These are phyloP conservation scores for Cataglyphis livida DNA, from an alignment of 2,888 invertebrate genomes.

Conservation along the genomic window DNA sequence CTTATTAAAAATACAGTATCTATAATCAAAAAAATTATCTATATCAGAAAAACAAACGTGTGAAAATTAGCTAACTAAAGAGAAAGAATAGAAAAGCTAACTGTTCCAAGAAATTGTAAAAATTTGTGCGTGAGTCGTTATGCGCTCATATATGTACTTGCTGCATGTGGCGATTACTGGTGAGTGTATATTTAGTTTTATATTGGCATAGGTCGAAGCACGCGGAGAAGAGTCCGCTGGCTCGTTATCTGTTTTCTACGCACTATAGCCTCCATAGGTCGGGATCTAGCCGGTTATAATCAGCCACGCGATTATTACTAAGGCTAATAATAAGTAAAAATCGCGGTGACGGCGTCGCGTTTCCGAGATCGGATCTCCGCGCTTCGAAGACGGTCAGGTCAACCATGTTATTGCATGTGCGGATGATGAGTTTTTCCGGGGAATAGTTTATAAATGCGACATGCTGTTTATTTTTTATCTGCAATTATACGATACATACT, in stretches of 20 bases:
- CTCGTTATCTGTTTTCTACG: slow-evolving; percentile 80
- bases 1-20: background rate
- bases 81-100: background rate
- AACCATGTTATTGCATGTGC: background rate
- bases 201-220: slow-evolving; percentile 84
- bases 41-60: background rate
- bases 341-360: background rate
- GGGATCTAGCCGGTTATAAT: slow-evolving; percentile 78
- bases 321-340: slow-evolving; percentile 36
- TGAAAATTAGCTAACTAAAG: background rate
- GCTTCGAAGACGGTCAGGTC: background rate
- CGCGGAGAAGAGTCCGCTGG: slow-evolving; percentile 64
- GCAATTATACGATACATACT: background rate
- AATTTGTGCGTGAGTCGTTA: background rate
- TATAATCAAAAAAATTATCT: background rate
- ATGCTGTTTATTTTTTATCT: slow-evolving; percentile 11
- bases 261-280: slow-evolving; percentile 79
- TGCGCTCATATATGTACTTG: slow-evolving; percentile 16
- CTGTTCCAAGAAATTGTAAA: background rate
- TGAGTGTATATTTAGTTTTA: slow-evolving; percentile 81
- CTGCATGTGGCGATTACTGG: slow-evolving; percentile 74
- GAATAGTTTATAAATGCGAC: background rate
- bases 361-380: background rate
- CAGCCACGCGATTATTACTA: slow-evolving; percentile 59
- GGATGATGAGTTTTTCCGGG: slow-evolving; percentile 5